Evolutionary conservation across 2,113 vertebrate genomes (phyloP).

Genomic region (Lates calcarifer): DNA sequence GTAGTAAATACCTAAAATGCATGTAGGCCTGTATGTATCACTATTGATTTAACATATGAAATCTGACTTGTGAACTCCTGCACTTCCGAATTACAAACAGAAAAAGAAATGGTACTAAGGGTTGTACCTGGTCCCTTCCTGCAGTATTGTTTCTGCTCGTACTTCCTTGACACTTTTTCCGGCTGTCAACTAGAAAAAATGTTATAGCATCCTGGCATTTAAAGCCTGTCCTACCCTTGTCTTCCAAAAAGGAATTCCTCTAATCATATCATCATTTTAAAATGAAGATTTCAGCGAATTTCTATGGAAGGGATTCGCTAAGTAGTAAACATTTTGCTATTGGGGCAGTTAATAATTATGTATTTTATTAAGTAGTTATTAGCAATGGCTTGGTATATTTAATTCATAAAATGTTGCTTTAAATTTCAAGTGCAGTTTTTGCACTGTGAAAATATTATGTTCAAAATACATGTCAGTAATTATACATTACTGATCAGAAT

Average conservation of each 20-base stretch:
- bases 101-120: slow-evolving; percentile 23
- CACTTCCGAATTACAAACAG: slow-evolving; percentile 14
- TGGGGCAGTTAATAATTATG: not conserved
- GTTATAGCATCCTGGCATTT: slow-evolving; percentile 44
- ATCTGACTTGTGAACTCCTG: not conserved
- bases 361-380: not conserved
- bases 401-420: not conserved
- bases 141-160: slow-evolving; percentile 50
- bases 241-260: slow-evolving; percentile 11
- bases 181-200: slow-evolving; percentile 36
- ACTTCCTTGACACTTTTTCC: slow-evolving; percentile 59
- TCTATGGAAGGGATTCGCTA: not conserved
- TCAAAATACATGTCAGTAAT: not conserved
- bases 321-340: not conserved
- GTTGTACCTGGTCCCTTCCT: slow-evolving; percentile 54
- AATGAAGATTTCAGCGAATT: not conserved
- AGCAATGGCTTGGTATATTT: not conserved
- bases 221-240: not conserved
- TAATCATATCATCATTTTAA: slow-evolving; percentile 1
- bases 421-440: no score
- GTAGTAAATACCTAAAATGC: not conserved
- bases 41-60: not conserved
- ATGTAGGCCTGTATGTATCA: not conserved
- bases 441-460: not conserved
- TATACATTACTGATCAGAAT: not conserved